phyloP scores from a whole-genome alignment of 1,140 invertebrate species.

The Lethrus apterus region DNA sequence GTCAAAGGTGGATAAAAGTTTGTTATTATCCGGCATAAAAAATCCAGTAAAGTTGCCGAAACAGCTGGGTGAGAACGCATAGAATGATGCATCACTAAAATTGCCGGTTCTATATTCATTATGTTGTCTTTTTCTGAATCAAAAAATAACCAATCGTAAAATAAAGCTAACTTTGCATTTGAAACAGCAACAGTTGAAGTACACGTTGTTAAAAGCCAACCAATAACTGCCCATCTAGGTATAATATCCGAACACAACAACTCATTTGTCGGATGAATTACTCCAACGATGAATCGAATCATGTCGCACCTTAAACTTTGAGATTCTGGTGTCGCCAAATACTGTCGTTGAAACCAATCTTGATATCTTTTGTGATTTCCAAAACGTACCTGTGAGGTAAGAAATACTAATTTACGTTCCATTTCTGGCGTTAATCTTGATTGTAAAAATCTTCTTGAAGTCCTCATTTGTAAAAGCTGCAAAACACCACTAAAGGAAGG shows the following conservation, averaged over 20 bases:
- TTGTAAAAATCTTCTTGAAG: constrained; percentile 84
- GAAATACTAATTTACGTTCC: constrained; percentile 90
- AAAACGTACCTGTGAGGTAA: constrained; percentile 83
- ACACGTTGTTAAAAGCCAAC: constrained; percentile 94
- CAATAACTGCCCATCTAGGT: constrained; percentile 96
- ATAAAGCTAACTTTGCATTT: constrained; percentile 91
- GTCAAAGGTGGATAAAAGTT: constrained; percentile 83
- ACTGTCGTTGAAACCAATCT: constrained; percentile 97
- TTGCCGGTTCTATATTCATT: constrained; percentile 99
- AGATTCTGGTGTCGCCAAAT: constrained; percentile 93
- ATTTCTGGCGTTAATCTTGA: constrained; percentile 92
- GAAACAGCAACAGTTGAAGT: constrained; percentile 89
- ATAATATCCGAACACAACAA: constrained; percentile 96
- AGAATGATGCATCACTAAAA: constrained; percentile 96
- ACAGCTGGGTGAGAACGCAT: constrained; percentile 93
- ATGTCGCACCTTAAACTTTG: constrained; percentile 92
- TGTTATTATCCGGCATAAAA: constrained; percentile 90
- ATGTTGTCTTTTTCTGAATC: constrained; percentile 95
- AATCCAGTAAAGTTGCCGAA: constrained; percentile 90
- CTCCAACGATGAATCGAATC: constrained; percentile 94
- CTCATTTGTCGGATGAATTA: constrained; percentile 97
- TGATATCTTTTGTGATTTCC: constrained; percentile 97
- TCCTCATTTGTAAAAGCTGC: constrained; percentile 82
- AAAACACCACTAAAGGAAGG: constrained; percentile 80
- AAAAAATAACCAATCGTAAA: constrained; percentile 97